Percentiles rank a stretch among this genome's conserved stretches.
phyloP scores from a whole-genome alignment of 2,888 invertebrate species.

The Tiliacea aurago region DNA sequence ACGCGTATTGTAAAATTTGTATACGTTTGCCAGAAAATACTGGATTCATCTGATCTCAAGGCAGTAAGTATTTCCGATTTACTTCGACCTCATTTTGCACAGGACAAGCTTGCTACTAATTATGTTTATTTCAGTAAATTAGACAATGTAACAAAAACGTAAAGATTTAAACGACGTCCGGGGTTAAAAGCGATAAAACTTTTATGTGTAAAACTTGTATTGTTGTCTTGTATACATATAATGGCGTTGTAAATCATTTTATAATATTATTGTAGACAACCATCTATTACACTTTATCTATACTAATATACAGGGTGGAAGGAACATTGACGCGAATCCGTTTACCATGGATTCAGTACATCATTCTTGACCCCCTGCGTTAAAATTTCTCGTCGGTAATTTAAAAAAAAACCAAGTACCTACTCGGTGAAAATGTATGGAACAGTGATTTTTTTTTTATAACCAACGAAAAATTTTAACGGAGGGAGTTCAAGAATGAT shows the following conservation, averaged over 20 bases:
- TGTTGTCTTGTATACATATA: constrained; percentile 9
- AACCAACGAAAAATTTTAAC: too few species aligned
- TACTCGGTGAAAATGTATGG: too few species aligned
- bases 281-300: constrained; percentile 6
- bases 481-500: too few species aligned
- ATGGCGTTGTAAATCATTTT: constrained; percentile 32
- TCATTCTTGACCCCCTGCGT: too few species aligned
- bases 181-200: constrained; percentile 8
- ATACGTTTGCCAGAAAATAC: background rate
- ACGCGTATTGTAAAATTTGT: background rate
- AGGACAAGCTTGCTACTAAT: too few species aligned
- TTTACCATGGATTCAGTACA: too few species aligned
- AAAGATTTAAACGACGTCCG: background rate
- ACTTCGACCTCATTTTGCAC: background rate
- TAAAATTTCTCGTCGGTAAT: too few species aligned
- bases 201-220: constrained; percentile 1
- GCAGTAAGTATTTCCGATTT: background rate
- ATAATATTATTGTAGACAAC: constrained; percentile 8
- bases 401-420: too few species aligned
- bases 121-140: background rate
- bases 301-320: too few species aligned
- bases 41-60: background rate
- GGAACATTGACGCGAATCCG: too few species aligned
- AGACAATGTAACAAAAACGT: constrained; percentile 19
- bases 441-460: too few species aligned